These are phyloP conservation scores for Rambutsinella grinnellia DNA, from an alignment of 2,888 invertebrate genomes.

Conservation along the genomic window DNA sequence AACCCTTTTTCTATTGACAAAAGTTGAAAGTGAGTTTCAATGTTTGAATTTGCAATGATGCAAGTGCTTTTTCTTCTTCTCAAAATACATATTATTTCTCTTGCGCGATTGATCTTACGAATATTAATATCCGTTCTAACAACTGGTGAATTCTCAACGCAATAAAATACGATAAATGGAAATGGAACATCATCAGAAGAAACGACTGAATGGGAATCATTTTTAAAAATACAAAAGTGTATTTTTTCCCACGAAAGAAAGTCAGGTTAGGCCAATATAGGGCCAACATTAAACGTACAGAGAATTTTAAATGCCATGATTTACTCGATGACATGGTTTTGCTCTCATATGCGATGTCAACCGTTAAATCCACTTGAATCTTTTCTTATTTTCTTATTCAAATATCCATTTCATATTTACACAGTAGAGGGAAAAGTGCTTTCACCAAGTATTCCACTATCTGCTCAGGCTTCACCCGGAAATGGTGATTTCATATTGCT, in stretches of 20 bases:
- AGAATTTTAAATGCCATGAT: slow-evolving; percentile 49
- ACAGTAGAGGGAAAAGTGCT: neutral
- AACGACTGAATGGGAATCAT: slow-evolving; percentile 19
- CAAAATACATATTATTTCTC: no score
- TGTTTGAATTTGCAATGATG: no score
- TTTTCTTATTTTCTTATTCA: slow-evolving; percentile 35
- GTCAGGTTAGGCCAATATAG: slow-evolving; percentile 24
- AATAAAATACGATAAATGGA: slow-evolving; percentile 8
- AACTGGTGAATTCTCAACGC: neutral
- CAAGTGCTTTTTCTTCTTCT: no score
- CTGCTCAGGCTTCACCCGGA: no score
- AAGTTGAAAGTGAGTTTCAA: no score
- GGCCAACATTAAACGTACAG: slow-evolving; percentile 18
- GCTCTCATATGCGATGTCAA: slow-evolving; percentile 34
- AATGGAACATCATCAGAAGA: slow-evolving; percentile 21
- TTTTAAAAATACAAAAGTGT: no score
- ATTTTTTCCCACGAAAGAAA: no score
- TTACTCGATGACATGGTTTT: slow-evolving; percentile 44
- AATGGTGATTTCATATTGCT: no score
- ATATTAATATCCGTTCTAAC: slow-evolving; percentile 26
- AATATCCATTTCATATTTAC: slow-evolving; percentile 32
- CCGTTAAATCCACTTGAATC: slow-evolving; percentile 47
- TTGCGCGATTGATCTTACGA: slow-evolving; percentile 3
- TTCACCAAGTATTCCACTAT: no score
- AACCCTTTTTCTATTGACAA: no score